Evolutionary conservation across 1,140 invertebrate species (phyloP), one percentile per base, ranked within the genome.

Genomic region (Odontomachus brunneus): DNA sequence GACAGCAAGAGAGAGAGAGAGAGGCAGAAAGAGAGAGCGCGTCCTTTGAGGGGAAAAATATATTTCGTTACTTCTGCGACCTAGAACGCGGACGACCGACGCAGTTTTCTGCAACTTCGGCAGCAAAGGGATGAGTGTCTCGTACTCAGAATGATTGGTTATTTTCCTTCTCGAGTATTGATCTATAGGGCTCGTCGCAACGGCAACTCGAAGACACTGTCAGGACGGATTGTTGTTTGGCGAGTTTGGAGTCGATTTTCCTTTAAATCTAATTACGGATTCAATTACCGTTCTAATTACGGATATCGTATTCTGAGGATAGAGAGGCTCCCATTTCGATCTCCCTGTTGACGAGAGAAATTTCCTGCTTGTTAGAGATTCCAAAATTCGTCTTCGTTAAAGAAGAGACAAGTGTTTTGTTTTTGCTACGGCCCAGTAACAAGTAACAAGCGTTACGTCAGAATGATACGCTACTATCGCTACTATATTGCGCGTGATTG

Each of bases 31-130:
- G 38, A 44, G 38, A 44, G 38, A 9, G 38, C 3, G 38, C 3
- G 38, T 11, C 38, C 38, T 11, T 38, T 62, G 22, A 15, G 19
- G n/a, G 7, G 44, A 75, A 75, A 60, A 49, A 74, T 74, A 48
- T 19, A 62, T 60, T 60, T 60, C 22, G n/a, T 49, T 44, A 44
- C 3, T 11, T 55, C 49, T 53, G 33, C 22, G 9, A 57, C 29
- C 22, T 9, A 38, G n/a, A 57, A 38, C 17, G 29, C n/a, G 29
- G 17, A 33, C 29, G 38, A 44, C 4, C 38, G 9, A n/a, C 17
- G 1, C 15, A 38, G 29, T 17, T 67, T 12, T 67, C 19, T 67
- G 29, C 11, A 22, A 59, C 14, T 73, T 73, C 44, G 9, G 11
- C 44, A 38, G 19, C n/a, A 44, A 44, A 73, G 57, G 3, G 22